These are phyloP conservation scores for Redunca redunca DNA, from an alignment of 2,113 vertebrate genomes.

Conservation along the genomic window DNA sequence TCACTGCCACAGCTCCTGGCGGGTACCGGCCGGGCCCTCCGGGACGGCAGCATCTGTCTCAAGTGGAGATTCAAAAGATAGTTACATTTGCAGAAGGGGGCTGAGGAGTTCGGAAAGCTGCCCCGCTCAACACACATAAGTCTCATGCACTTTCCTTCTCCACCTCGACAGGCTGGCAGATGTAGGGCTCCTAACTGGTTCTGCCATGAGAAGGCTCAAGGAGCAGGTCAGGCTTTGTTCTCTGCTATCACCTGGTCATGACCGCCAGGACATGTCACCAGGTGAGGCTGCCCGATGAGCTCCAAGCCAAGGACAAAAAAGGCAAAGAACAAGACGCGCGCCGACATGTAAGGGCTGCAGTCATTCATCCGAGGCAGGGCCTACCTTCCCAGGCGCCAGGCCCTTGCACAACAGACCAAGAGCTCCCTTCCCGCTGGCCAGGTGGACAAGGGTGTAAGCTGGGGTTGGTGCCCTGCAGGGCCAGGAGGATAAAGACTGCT, in stretches of 20 bases:
- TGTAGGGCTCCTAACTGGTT: not conserved
- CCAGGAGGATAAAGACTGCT: not conserved
- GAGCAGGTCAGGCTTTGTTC: not conserved
- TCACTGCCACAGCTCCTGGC: not conserved
- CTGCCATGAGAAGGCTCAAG: not conserved
- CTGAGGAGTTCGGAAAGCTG: not conserved
- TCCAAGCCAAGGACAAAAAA: not conserved
- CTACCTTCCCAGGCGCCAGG: not conserved
- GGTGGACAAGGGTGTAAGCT: not conserved
- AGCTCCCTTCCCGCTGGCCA: not conserved
- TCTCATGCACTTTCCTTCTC: rapidly evolving
- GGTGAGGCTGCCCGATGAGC: not conserved
- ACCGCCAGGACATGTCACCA: not conserved
- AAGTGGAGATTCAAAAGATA: not conserved
- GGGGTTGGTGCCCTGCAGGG: rapidly evolving
- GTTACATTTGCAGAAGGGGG: not conserved
- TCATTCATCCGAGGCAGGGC: not conserved
- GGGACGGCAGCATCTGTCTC: not conserved
- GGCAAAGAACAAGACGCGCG: not conserved
- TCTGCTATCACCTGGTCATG: not conserved
- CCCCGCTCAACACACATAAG: no score
- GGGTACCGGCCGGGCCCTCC: not conserved
- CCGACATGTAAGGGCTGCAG: not conserved
- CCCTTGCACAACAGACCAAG: not conserved
- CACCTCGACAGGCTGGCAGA: not conserved